Percentiles rank a stretch among this genome's conserved stretches.
Conservation (phyloP, 2,888 invertebrate genomes). For the Cremastinae sp. region DNA sequence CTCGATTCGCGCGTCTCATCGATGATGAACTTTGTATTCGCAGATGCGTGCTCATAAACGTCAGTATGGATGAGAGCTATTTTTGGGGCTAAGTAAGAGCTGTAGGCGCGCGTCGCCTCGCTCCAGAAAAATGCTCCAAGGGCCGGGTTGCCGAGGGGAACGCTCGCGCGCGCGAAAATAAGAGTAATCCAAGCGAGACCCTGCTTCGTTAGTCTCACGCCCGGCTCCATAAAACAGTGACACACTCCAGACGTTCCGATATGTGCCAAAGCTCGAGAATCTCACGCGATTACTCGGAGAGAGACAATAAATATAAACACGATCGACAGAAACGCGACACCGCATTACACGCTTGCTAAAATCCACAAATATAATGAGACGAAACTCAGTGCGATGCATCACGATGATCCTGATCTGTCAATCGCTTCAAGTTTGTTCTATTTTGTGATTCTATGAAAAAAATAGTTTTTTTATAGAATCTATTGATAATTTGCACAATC, state of each 20-base stretch:
- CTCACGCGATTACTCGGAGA: conserved; percentile 1
- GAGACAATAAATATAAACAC: background rate
- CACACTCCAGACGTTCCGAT: conserved; percentile 7
- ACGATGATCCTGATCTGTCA: too few species aligned
- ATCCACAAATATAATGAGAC: conserved; percentile 22
- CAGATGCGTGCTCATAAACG: conserved; percentile 8
- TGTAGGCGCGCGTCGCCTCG: background rate
- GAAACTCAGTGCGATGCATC: too few species aligned
- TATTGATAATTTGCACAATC: too few species aligned
- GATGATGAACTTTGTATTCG: conserved; percentile 12
- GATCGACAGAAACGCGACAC: conserved; percentile 1
- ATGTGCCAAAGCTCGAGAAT: background rate
- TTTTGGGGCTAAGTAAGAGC: conserved; percentile 26
- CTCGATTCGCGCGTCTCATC: conserved; percentile 33
- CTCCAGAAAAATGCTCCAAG: conserved; percentile 22
- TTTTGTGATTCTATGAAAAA: too few species aligned
- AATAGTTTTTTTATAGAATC: too few species aligned
- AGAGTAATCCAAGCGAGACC: conserved; percentile 42
- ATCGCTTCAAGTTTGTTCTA: too few species aligned
- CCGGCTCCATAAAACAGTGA: conserved; percentile 25
- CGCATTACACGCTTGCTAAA: background rate
- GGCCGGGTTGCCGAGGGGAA: conserved; percentile 21
- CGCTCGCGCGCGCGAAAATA: too few species aligned
- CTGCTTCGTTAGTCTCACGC: conserved; percentile 40
- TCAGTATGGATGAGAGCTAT: conserved; percentile 44